Evolutionary conservation across 92 coral and sea anemone species (phyloP).

Genomic region (Montipora capitata): DNA sequence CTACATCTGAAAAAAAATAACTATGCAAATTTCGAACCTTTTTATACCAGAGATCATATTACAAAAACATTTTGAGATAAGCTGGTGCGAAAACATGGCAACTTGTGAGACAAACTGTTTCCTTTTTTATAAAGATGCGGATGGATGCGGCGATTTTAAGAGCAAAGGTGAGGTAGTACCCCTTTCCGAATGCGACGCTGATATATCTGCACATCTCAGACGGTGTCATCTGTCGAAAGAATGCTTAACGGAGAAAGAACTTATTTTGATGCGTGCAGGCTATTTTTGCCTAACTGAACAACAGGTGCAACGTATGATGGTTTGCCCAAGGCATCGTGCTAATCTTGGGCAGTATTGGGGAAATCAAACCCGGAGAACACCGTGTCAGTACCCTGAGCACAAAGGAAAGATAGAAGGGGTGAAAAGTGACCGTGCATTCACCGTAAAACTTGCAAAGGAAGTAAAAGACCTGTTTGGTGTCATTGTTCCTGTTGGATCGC

Average conservation of each 20-base stretch:
- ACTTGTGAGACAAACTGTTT: background rate
- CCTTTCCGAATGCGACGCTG: background rate
- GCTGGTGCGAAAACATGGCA: background rate
- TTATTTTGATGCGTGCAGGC: too few relatives aligned
- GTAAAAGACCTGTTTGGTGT: conserved; percentile 36
- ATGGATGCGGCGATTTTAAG: conserved; percentile 51
- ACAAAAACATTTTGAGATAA: background rate
- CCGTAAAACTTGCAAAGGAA: conserved; percentile 5
- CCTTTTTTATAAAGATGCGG: conserved; percentile 29
- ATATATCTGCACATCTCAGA: conserved; percentile 41
- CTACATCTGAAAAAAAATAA: too few relatives aligned
- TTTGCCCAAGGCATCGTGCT: too few relatives aligned
- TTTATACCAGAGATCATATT: too few relatives aligned
- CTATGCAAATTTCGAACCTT: too few relatives aligned
- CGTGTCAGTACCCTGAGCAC: conserved; percentile 39
- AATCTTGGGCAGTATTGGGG: conserved; percentile 60
- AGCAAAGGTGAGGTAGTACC: conserved; percentile 1
- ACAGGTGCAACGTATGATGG: too few relatives aligned
- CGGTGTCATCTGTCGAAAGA: background rate
- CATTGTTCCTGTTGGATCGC: conserved; percentile 61
- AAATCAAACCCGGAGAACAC: conserved; percentile 34
- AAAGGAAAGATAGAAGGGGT: conserved; percentile 59
- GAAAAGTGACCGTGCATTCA: conserved; percentile 47
- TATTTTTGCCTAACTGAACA: too few relatives aligned
- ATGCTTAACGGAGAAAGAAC: too few relatives aligned